Evolutionary conservation across 2,113 vertebrate species (phyloP).

Genomic region (Scolopax mira): DNA sequence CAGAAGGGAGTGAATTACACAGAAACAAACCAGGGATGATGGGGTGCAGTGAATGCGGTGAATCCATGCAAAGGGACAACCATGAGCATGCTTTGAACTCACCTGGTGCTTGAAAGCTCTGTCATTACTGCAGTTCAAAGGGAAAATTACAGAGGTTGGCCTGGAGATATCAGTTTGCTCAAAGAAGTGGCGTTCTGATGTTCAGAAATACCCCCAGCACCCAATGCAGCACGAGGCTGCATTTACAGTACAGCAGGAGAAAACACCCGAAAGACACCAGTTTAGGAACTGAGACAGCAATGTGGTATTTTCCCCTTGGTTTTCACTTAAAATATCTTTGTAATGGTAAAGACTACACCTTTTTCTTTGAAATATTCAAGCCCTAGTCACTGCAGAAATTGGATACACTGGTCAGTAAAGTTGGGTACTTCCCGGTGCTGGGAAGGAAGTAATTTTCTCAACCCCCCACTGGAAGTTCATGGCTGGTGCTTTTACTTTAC

Average conservation of each 20-base stretch:
- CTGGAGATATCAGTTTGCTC: neutral
- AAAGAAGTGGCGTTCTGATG: neutral
- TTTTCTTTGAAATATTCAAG: neutral
- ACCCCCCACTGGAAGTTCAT: neutral
- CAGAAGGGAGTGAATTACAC: neutral
- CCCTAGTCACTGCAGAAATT: neutral
- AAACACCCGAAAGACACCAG: neutral
- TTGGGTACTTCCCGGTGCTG: neutral
- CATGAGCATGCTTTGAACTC: neutral
- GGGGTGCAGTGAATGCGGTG: neutral
- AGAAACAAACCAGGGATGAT: neutral
- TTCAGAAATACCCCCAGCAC: neutral
- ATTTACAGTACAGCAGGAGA: rapidly evolving
- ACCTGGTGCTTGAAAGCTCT: neutral
- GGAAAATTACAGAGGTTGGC: neutral
- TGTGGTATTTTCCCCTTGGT: neutral
- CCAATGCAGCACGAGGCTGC: neutral
- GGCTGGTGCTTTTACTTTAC: neutral
- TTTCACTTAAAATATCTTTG: neutral
- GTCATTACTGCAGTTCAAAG: neutral
- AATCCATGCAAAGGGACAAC: neutral
- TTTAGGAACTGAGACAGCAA: neutral
- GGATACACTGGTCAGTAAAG: neutral
- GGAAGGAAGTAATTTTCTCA: neutral
- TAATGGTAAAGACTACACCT: neutral